Evolutionary conservation across 1,140 invertebrate species (phyloP).

Genomic region (Neodiprion pinetum): DNA sequence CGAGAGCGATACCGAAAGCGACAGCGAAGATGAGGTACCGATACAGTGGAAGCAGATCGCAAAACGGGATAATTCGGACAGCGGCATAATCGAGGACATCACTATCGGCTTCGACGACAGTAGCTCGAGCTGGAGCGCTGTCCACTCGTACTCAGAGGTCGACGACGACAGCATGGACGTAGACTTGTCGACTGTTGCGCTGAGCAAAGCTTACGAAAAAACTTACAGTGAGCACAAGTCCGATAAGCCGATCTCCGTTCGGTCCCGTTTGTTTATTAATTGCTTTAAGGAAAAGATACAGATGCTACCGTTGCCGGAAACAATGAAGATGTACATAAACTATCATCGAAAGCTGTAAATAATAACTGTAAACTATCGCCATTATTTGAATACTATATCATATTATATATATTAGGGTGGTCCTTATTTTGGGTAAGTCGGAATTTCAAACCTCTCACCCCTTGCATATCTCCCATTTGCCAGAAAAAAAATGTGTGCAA

Average conservation of each 20-base stretch:
- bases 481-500: no score
- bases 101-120: constrained; percentile 33
- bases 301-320: constrained; percentile 62
- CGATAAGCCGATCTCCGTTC: not conserved
- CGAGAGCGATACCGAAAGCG: constrained; percentile 31
- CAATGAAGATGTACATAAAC: constrained; percentile 65
- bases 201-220: constrained; percentile 16
- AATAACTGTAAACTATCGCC: not conserved
- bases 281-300: constrained; percentile 65
- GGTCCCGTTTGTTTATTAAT: constrained; percentile 36
- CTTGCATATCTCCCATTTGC: no score
- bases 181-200: constrained; percentile 10
- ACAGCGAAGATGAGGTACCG: constrained; percentile 20
- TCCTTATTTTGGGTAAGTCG: no score
- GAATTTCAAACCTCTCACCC: no score
- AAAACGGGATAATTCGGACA: constrained; percentile 68
- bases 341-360: constrained; percentile 59
- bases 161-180: constrained; percentile 19
- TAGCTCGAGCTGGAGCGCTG: constrained; percentile 28
- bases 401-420: no score
- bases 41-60: constrained; percentile 40
- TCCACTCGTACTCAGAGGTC: not conserved
- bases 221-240: constrained; percentile 16
- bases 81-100: constrained; percentile 49
- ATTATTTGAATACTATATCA: not conserved